Conservation (phyloP, 2,113 vertebrate species). For the Elachura formosa region DNA sequence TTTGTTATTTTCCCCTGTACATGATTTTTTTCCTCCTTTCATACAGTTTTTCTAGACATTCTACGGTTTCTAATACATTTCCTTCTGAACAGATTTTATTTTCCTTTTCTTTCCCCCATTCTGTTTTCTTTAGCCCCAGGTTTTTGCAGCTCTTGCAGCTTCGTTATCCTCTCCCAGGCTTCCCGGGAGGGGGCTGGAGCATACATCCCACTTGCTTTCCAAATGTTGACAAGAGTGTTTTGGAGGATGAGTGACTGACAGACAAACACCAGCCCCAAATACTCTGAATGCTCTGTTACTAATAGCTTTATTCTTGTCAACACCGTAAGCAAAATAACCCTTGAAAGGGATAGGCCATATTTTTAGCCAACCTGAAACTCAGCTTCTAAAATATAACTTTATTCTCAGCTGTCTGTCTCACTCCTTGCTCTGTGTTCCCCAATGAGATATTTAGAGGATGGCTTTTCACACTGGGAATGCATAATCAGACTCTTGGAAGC, state of each 20-base stretch:
- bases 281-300: background rate
- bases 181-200: background rate
- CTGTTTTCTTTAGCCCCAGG: background rate
- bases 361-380: slow-evolving; percentile 45
- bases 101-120: background rate
- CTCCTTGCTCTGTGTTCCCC: background rate
- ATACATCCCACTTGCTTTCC: slow-evolving; percentile 29
- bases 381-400: background rate
- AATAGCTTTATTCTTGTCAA: slow-evolving; percentile 43
- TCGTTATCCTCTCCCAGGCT: background rate
- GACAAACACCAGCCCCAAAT: slow-evolving; percentile 47
- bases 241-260: slow-evolving; percentile 35
- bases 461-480: background rate
- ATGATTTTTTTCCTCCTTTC: background rate
- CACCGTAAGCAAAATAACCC: slow-evolving; percentile 19
- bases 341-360: slow-evolving; percentile 6
- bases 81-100: background rate
- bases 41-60: background rate
- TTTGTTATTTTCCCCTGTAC: background rate
- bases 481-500: background rate
- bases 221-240: slow-evolving; percentile 20
- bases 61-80: background rate
- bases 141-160: background rate
- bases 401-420: background rate
- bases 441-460: background rate